Evolutionary conservation across 1,140 invertebrate species (phyloP).

Genomic region (Schlechtendalia chinensis): DNA sequence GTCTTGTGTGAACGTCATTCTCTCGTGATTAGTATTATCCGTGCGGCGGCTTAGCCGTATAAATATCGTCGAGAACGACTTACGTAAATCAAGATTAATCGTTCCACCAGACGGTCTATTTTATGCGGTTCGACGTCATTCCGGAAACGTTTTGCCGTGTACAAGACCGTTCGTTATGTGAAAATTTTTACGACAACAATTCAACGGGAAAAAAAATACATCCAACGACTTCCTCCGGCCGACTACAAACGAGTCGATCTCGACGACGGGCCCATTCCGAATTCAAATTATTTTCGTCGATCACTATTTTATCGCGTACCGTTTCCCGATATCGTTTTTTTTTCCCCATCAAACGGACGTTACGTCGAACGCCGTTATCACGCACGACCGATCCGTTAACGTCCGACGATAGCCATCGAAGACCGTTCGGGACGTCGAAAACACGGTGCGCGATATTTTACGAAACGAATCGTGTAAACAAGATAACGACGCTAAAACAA

Average conservation of each 20-base stretch:
- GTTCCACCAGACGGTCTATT: neutral
- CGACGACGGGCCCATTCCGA: neutral
- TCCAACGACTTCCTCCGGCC: neutral
- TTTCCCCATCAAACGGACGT: no score
- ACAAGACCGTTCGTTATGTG: neutral
- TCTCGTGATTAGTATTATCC: conserved; percentile 16
- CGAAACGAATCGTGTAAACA: no score
- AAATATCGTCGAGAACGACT: neutral
- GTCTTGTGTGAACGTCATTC: conserved; percentile 16
- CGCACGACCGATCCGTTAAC: no score
- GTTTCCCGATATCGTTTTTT: no score
- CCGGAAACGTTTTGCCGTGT: neutral
- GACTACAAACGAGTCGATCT: neutral
- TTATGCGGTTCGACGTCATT: neutral
- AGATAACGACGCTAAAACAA: no score
- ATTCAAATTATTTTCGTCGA: neutral
- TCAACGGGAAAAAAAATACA: neutral
- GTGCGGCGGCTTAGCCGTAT: neutral
- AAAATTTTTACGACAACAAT: neutral
- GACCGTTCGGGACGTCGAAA: no score
- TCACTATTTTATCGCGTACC: neutral
- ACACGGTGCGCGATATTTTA: no score
- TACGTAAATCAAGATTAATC: conserved; percentile 27
- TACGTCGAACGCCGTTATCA: no score
- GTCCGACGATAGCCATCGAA: no score